These are phyloP conservation scores for Bettongia penicillata DNA, from an alignment of 2,113 vertebrate genomes.

Conservation along the genomic window DNA sequence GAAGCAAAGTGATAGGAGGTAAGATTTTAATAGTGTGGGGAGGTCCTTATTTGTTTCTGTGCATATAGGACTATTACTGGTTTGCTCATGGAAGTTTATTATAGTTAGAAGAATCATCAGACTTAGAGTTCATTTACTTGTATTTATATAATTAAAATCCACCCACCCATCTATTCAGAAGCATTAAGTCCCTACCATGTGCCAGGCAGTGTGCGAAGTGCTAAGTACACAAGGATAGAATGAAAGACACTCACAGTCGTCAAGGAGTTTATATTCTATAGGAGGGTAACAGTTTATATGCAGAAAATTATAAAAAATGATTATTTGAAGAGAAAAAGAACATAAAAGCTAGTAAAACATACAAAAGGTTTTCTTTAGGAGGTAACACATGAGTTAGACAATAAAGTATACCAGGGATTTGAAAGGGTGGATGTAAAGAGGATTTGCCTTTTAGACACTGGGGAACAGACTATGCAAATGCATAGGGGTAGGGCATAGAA, in stretches of 20 bases:
- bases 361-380: background rate
- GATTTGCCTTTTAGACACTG: background rate
- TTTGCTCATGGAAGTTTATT: background rate
- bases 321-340: background rate
- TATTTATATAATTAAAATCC: background rate
- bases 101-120: background rate
- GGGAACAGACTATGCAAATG: background rate
- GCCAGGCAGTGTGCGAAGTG: too few relatives aligned
- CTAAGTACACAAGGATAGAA: background rate
- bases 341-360: background rate
- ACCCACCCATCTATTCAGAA: background rate
- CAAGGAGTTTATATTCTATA: background rate
- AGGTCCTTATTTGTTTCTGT: background rate
- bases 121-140: background rate
- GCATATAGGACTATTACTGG: background rate
- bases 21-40: background rate
- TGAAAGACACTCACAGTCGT: background rate
- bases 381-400: background rate
- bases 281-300: background rate
- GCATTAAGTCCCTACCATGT: background rate
- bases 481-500: background rate
- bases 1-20: background rate
- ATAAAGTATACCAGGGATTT: background rate
- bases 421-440: background rate
- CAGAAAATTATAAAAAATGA: background rate